phyloP scores from a whole-genome alignment of 2,113 vertebrate genomes.

The Pseudonaja textilis region DNA sequence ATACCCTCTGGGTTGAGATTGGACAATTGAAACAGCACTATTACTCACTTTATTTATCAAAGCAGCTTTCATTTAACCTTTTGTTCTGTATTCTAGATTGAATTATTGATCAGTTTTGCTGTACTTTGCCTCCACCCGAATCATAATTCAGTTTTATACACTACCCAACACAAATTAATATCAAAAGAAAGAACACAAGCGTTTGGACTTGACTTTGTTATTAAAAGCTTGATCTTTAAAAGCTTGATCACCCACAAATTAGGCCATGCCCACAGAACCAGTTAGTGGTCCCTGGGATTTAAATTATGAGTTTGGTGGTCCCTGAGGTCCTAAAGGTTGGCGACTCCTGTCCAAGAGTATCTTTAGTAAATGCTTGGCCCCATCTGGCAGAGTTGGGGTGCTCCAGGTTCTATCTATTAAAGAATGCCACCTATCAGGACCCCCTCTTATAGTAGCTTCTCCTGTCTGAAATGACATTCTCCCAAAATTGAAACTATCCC shows the following conservation, averaged over 20 bases:
- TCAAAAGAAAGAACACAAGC: not conserved
- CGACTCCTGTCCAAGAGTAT: not conserved
- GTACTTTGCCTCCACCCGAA: not conserved
- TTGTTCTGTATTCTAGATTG: not conserved
- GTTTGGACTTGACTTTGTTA: slow-evolving; percentile 5
- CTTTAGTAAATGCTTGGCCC: not conserved
- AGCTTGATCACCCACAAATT: too few species aligned
- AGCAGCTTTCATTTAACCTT: not conserved
- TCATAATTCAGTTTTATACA: not conserved
- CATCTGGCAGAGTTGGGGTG: not conserved
- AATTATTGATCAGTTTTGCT: not conserved
- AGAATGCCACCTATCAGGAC: not conserved
- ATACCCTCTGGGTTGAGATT: not conserved
- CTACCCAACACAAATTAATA: slow-evolving; percentile 16
- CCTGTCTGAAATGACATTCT: not conserved
- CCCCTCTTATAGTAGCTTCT: not conserved
- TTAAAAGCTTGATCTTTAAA: not conserved
- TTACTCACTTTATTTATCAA: slow-evolving; percentile 7
- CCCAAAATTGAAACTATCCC: not conserved
- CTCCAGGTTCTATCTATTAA: not conserved
- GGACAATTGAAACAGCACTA: not conserved
- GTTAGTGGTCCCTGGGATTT: too few species aligned
- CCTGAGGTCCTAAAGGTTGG: too few species aligned
- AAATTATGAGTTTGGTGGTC: too few species aligned
- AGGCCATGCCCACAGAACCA: too few species aligned